Base-by-base conservation (phyloP, 2,797 vertebrate species). In the Gadopsis marmoratus region DNA sequence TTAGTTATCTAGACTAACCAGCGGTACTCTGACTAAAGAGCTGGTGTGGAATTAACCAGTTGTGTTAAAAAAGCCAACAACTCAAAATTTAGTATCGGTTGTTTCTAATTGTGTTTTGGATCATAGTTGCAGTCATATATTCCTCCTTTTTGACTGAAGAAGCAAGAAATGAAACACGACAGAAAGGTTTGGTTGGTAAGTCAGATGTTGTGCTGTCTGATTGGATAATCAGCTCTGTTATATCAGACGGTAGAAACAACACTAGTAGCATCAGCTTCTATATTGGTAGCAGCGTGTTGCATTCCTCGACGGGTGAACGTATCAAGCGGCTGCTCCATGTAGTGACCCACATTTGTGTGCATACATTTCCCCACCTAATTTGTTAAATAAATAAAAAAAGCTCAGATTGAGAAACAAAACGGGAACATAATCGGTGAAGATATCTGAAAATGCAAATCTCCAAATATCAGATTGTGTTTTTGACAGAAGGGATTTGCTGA, bases 391-490 rank as follows among this genome's bases (percentile, higher is more conserved):
- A 26, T 1, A 26, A 26, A 21, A 59, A 70, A 7, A 48, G 2
- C 35, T 45, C 8, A 12, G 12, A 45, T 26, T 3, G 13, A 33
- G 33, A 50, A 23, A 35, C 26, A n/a, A n/a, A 45, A 29, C 21
- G 5, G 41, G 31, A 50, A 63, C 23, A 7, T 45, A 35, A 72
- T 58, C 51, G 21, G 59, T 9, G 19, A 41, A 23, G 68, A 35
- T 78, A 33, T 51, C 51, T 43, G 5, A 61, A 67, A 48, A 53
- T 35, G 45, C 14, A 13, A 29, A 13, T 66, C 62, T 54, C 45
- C 53, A 37, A 67, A 73, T 61, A 48, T 68, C 64, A 63, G 55
- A 47, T 66, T 51, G 21, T 2, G 11, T 47, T 17, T 61, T 4
- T 45, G 48, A 23, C 56, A 29, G 47, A 43, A 51, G 43, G 33